Percentiles rank a stretch among this genome's conserved stretches.
Evolutionary conservation across 1,140 invertebrate genomes (phyloP).

Genomic region (Macrobrachium nipponense): DNA sequence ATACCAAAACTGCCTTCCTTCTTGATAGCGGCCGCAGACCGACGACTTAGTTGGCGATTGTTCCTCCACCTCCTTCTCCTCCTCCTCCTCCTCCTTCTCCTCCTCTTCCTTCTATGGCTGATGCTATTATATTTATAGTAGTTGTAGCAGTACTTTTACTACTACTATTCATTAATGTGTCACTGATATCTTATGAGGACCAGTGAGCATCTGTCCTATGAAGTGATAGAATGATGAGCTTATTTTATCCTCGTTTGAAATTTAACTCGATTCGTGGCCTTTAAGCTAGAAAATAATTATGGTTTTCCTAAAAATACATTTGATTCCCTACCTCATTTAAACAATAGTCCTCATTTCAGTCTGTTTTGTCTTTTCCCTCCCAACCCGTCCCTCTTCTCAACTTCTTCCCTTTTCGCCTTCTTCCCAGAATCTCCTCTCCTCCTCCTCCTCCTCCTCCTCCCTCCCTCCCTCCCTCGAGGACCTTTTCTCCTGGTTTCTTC

Average conservation of each 20-base stretch:
- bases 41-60: not conserved
- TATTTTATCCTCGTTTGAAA: no score
- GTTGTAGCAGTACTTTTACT: no score
- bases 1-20: slow-evolving; percentile 12
- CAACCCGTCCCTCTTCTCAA: not conserved
- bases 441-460: no score
- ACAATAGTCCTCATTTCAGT: not conserved
- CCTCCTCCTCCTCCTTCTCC: not conserved
- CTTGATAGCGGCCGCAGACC: slow-evolving; percentile 3
- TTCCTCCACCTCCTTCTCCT: not conserved
- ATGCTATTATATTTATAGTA: no score
- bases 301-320: no score
- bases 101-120: not conserved
- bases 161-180: no score
- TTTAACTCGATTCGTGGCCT: no score
- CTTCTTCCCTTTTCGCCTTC: not conserved
- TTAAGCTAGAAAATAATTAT: no score
- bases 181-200: no score
- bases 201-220: no score
- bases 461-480: not conserved
- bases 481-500: not conserved
- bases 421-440: not conserved
- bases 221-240: no score
- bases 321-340: no score
- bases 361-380: not conserved